Percentiles rank a stretch among this genome's conserved stretches.
Conservation (phyloP, 2,797 vertebrate species). For the Coccyzus lansbergi region DNA sequence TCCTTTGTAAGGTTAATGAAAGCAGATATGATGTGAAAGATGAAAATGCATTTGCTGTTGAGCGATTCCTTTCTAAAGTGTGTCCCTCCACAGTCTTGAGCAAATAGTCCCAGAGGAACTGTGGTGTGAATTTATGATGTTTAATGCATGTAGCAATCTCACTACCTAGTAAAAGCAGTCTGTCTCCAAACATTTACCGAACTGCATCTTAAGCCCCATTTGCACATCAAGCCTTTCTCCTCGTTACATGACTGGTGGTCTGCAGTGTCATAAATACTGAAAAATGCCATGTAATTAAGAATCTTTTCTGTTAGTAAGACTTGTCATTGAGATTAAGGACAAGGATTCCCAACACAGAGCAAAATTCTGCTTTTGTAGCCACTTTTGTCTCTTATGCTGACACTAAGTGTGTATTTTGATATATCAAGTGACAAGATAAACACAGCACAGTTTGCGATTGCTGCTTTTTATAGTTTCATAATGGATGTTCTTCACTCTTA, state of each 20-base stretch:
- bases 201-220: neutral
- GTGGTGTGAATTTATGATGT: neutral
- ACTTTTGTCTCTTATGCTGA: slow-evolving; percentile 9
- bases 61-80: neutral
- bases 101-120: neutral
- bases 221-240: neutral
- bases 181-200: neutral
- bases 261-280: neutral
- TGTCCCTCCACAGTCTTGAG: neutral
- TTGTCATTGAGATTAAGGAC: slow-evolving; percentile 40
- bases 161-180: neutral
- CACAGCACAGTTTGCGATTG: neutral
- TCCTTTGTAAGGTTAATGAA: neutral
- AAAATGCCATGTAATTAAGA: neutral
- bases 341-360: neutral
- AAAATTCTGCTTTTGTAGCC: slow-evolving; percentile 20
- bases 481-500: neutral
- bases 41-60: neutral
- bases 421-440: slow-evolving; percentile 24
- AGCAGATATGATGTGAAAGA: neutral
- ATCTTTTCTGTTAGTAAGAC: neutral
- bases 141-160: neutral
- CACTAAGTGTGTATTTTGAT: slow-evolving; percentile 48
- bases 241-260: neutral
- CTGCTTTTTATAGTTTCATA: slow-evolving; percentile 36